Conservation (phyloP, 92 coral and sea anemone species). For the Phenganax subtilis region DNA sequence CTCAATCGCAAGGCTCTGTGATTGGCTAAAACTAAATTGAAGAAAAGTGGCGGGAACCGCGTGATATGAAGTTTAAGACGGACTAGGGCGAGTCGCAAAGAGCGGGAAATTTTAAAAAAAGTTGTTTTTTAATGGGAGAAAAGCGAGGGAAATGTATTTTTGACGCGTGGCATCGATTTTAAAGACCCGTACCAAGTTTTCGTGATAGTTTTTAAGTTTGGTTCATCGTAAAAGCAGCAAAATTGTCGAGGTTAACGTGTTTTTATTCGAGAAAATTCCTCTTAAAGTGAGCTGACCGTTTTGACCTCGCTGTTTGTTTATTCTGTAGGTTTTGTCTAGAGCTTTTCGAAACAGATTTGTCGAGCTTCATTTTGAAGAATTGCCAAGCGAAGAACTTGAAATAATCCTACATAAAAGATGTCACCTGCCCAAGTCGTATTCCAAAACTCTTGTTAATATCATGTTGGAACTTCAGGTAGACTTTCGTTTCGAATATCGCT, state of each 20-base stretch:
- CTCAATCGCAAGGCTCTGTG: too few species aligned
- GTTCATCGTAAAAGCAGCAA: not conserved
- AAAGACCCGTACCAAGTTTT: too few species aligned
- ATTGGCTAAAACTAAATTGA: too few species aligned
- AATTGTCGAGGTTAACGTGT: too few species aligned
- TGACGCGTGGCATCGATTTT: too few species aligned
- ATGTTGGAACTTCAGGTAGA: constrained; percentile 82
- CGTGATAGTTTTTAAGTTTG: not conserved
- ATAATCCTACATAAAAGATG: constrained; percentile 83
- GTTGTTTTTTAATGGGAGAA: too few species aligned
- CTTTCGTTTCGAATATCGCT: not conserved
- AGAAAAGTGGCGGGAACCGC: too few species aligned
- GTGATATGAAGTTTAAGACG: too few species aligned
- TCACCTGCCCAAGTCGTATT: constrained; percentile 74
- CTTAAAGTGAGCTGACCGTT: not conserved
- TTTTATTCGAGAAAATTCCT: too few species aligned
- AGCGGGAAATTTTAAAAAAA: too few species aligned
- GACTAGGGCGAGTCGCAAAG: too few species aligned
- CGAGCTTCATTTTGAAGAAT: constrained; percentile 93
- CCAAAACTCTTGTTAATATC: constrained; percentile 88
- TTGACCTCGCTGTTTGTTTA: not conserved
- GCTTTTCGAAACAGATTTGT: constrained; percentile 98
- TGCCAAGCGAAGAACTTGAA: constrained; percentile 92
- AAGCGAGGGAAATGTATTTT: too few species aligned
- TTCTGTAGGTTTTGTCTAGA: constrained; percentile 69